Conservation (phyloP, 2,113 vertebrate genomes). For the Pitta sordida region DNA sequence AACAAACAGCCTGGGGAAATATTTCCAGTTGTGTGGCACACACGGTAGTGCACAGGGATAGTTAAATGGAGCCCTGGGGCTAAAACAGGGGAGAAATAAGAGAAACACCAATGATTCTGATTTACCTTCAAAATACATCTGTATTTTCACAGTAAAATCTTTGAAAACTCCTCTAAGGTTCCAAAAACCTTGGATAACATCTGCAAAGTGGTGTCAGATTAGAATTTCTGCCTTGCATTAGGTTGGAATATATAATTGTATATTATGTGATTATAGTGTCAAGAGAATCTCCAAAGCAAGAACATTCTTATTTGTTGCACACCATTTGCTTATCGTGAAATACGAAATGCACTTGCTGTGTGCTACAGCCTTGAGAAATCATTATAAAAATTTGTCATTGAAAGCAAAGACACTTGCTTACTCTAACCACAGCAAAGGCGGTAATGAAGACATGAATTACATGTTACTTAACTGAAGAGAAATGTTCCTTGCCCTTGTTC, state of each 20-base stretch:
- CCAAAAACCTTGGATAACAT: neutral
- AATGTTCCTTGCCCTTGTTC: slow-evolving; percentile 33
- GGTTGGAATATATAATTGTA: neutral
- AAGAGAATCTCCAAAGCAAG: neutral
- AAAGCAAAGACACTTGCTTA: neutral
- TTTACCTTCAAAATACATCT: neutral
- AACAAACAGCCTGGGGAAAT: neutral
- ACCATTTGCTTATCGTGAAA: slow-evolving; percentile 23
- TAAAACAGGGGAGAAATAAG: neutral
- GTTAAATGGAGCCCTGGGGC: neutral
- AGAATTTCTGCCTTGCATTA: neutral
- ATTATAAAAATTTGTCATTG: slow-evolving; percentile 7
- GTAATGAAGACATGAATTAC: neutral
- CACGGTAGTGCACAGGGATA: neutral
- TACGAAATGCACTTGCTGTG: neutral
- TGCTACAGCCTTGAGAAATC: slow-evolving; percentile 40
- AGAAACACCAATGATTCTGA: neutral
- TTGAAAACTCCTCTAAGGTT: neutral
- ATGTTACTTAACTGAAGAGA: neutral
- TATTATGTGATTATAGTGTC: neutral
- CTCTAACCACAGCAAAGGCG: neutral
- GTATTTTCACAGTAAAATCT: neutral
- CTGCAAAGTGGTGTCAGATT: neutral
- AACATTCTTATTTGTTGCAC: slow-evolving; percentile 11
- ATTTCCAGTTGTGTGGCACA: neutral